These are phyloP conservation scores for Callosobruchus maculatus DNA, from an alignment of 2,888 invertebrate genomes.

Conservation along the genomic window DNA sequence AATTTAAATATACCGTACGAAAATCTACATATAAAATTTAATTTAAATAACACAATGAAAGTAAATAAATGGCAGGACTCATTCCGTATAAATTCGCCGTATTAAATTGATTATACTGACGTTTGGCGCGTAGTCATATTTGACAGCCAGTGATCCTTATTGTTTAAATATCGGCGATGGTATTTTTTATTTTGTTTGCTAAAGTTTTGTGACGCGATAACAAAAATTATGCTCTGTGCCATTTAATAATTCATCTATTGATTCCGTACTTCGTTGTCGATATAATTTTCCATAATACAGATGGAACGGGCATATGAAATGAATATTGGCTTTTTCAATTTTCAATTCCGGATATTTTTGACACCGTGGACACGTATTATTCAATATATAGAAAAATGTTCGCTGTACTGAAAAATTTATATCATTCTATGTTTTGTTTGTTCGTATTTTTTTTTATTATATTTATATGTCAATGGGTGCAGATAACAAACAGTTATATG, in stretches of 20 bases:
- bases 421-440: background rate
- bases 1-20: constrained; percentile 3
- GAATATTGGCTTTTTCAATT: background rate
- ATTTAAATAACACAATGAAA: constrained; percentile 10
- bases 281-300: background rate
- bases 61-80: constrained; percentile 3
- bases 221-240: background rate
- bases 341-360: background rate
- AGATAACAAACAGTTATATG: background rate
- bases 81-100: background rate
- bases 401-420: background rate
- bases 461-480: background rate
- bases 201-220: background rate
- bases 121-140: background rate
- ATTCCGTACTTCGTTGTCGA: background rate
- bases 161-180: background rate
- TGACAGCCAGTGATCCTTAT: constrained; percentile 2
- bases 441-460: background rate
- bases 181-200: background rate
- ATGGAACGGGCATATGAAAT: background rate
- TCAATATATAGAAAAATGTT: background rate
- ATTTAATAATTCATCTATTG: background rate
- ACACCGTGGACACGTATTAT: background rate
- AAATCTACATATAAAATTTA: constrained; percentile 16
- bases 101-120: constrained; percentile 1